Base-by-base conservation (phyloP, 2,797 vertebrate genomes). In the Cyprinodon diabolis region DNA sequence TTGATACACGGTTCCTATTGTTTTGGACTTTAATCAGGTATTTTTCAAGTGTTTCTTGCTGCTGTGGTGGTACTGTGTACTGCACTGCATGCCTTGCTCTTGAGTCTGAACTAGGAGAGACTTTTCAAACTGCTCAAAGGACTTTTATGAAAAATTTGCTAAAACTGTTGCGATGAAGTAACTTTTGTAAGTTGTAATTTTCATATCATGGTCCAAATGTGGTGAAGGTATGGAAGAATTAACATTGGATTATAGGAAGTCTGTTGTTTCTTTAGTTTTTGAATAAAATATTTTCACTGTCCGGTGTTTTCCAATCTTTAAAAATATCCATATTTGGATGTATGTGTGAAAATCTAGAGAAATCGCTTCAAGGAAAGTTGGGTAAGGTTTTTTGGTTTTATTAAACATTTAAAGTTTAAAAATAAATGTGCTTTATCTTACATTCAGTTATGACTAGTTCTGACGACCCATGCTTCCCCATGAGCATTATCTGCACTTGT, bases 61-160 rank as follows among this genome's bases (percentile, higher is more conserved):
- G 85, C 90, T 91, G 89, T 89, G 88, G 90, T 84, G 85, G 92
- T 93, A 93, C 93, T 66, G 91, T 93, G 92, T 93, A 93, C 90
- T 87, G 89, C 86, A 83, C 91, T 89, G 91, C 79, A 73, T 63
- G 68, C 49, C 72, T 83, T 76, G 63, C 67, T 30, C 6, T 69
- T 15, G 63, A 78, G 63, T 81, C 74, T 70, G 52, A 79, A 78
- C 80, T 71, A 78, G 21, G 68, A 78, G 69, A n/a, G 57, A 67
- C 21, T 86, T 85, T 89, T 87, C 70, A 79, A 82, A 83, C 79
- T 74, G 19, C 66, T 81, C 57, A 63, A 69, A 86, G 9, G 52
- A 78, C 80, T 74, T 78, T 74, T 63, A 63, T 76, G 43, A 19
- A 60, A 58, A 68, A 70, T 49, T 75, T 47, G 6, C 45, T 54